Evolutionary conservation across 2,113 vertebrate species (phyloP).

Genomic region (Thryonomys swinderianus): DNA sequence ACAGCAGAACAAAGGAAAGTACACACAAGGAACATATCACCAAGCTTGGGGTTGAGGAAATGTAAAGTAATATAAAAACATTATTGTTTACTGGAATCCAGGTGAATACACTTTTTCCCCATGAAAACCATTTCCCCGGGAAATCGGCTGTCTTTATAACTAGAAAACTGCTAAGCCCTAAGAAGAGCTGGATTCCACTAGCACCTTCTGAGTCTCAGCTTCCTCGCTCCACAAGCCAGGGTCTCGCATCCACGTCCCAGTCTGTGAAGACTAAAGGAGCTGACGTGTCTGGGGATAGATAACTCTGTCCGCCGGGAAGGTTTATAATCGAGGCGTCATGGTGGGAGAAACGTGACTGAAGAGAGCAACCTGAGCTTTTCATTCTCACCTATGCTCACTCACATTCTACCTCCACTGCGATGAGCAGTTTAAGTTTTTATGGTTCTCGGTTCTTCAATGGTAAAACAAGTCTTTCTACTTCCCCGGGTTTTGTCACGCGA

Average conservation of each 20-base stretch:
- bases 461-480: neutral
- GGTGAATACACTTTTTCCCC: neutral
- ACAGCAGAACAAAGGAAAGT: neutral
- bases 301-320: neutral
- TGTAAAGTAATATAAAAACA: neutral
- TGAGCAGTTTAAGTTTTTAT: neutral
- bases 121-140: neutral
- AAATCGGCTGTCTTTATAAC: neutral
- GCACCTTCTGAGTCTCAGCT: neutral
- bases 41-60: slow-evolving; percentile 5
- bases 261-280: neutral
- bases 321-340: neutral
- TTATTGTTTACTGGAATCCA: neutral
- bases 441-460: neutral
- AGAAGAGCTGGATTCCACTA: neutral
- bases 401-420: neutral
- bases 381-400: neutral
- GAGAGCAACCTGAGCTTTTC: neutral
- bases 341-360: neutral
- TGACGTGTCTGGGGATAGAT: neutral
- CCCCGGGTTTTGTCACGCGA: neutral
- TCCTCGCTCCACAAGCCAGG: neutral
- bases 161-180: neutral
- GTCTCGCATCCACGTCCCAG: neutral
- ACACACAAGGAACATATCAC: neutral